Evolutionary conservation across 2,888 invertebrate genomes (phyloP), one percentile per base, ranked within the genome.

Genomic region (Dromius quadrimaculatus): DNA sequence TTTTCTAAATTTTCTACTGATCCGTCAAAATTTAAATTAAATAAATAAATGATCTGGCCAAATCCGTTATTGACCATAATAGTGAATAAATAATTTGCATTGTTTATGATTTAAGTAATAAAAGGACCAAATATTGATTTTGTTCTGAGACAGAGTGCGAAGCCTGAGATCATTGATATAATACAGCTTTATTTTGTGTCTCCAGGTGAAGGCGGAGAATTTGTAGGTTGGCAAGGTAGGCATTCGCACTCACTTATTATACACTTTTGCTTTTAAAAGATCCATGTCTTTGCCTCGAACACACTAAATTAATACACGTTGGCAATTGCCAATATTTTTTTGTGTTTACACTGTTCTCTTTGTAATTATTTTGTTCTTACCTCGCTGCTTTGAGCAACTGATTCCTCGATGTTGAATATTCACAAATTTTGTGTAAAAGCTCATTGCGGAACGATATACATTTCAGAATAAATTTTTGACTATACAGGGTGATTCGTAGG

Each of bases 221-320:
- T 89, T 88, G 89, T 89, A 87, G 88, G 88, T 87, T 89, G 89
- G 89, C 89, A 89, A 89, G 89, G 89, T 89, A 89, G 87, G 86
- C 85, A 86, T 84, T 76, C 82, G 82, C 85, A 85, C 85, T 84
- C 85, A 81, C 50, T 45, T 64, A 50, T 38, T 34, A 32, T 64
- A 32, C 64, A 64, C 64, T 64, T 64, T 47, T 32, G 64, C 64
- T 64, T 64, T 47, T 50, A 15, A 47, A 64, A 47, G 17, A 47
- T 64, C 32, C 32, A 47, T 64, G 36, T 47, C 32, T 64, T 23
- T 64, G 34, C 34, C 34, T 64, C 38, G 22, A 34, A 41, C 47
- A 47, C 62, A 62, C 50, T 61, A 59, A 45, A 43, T 43, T 41
- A 59, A 36, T 63, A 63, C 45, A 63, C 43, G 43, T 11, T 32